These are phyloP conservation scores for Troides aeacus DNA, from an alignment of 2,888 invertebrate species.

Conservation along the genomic window DNA sequence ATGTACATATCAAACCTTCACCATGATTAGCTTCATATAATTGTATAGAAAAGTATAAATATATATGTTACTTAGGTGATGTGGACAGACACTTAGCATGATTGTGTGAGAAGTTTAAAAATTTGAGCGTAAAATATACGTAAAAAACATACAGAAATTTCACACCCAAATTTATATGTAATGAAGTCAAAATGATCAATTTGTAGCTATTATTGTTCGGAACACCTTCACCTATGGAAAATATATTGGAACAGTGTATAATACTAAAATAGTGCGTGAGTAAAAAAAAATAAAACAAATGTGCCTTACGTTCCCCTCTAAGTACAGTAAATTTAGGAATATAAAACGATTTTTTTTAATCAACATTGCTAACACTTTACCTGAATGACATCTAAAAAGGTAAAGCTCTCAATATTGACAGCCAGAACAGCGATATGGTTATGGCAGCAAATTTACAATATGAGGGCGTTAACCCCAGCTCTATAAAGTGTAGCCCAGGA, in stretches of 20 bases:
- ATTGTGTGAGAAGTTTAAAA: slow-evolving; percentile 9
- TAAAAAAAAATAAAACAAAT: slow-evolving; percentile 45
- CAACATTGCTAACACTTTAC: too few relatives aligned
- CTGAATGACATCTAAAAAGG: too few relatives aligned
- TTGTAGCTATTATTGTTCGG: slow-evolving; percentile 32
- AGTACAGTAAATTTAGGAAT: slow-evolving; percentile 32
- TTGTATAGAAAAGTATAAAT: slow-evolving; percentile 39
- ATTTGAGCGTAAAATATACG: slow-evolving; percentile 21
- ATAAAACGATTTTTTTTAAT: background rate
- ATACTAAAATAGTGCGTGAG: slow-evolving; percentile 63
- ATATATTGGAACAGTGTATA: slow-evolving; percentile 47
- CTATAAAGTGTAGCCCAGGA: too few relatives aligned
- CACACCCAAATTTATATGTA: slow-evolving; percentile 13
- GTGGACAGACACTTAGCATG: slow-evolving; percentile 15
- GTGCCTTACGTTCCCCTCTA: slow-evolving; percentile 61
- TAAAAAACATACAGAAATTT: slow-evolving; percentile 8
- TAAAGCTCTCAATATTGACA: too few relatives aligned
- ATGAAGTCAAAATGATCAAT: slow-evolving; percentile 8
- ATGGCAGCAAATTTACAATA: too few relatives aligned
- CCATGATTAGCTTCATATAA: slow-evolving; percentile 60
- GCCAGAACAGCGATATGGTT: too few relatives aligned
- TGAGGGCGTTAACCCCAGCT: too few relatives aligned
- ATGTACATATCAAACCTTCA: slow-evolving; percentile 76
- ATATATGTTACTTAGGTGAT: slow-evolving; percentile 29
- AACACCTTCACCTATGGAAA: slow-evolving; percentile 57